These are phyloP conservation scores for Chaetodon auriga DNA, from an alignment of 2,113 vertebrate species.

Conservation along the genomic window DNA sequence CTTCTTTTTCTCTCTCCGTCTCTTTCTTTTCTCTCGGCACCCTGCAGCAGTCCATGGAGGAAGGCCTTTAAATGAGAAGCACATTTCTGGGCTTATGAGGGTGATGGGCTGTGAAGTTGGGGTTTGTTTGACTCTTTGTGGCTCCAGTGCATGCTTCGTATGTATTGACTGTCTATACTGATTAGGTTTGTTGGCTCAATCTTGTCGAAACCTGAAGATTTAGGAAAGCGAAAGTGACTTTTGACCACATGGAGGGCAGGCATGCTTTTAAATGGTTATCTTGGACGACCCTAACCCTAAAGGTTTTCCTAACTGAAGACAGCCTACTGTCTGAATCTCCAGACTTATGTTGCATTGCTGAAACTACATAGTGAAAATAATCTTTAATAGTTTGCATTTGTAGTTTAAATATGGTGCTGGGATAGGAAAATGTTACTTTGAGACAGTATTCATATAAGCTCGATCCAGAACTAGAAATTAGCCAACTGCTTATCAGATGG, in stretches of 20 bases:
- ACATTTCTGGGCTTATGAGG: conserved; percentile 61
- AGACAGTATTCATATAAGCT: not conserved
- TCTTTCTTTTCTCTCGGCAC: conserved; percentile 37
- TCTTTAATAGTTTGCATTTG: too few relatives aligned
- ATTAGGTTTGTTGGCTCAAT: not conserved
- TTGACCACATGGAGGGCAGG: not conserved
- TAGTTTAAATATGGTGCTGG: too few relatives aligned
- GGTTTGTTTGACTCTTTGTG: conserved; percentile 29
- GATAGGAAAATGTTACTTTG: not conserved
- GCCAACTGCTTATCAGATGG: not conserved
- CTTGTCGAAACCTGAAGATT: not conserved
- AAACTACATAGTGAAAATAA: too few relatives aligned
- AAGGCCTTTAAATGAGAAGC: conserved; percentile 63
- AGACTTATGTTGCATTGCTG: too few relatives aligned
- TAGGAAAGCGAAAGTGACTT: not conserved
- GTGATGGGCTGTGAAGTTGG: conserved; percentile 59
- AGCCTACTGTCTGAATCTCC: not conserved
- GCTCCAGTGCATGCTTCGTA: not conserved
- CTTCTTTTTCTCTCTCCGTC: not conserved
- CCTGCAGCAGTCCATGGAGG: conserved; percentile 21
- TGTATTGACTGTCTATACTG: not conserved
- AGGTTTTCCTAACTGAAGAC: not conserved
- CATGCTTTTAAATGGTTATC: not conserved
- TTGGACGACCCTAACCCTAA: not conserved
- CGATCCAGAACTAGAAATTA: not conserved